A percentile compares a stretch with the other conserved stretches of the same genome.
Conservation (phyloP, 2,113 vertebrate genomes). For the Camelus dromedarius region DNA sequence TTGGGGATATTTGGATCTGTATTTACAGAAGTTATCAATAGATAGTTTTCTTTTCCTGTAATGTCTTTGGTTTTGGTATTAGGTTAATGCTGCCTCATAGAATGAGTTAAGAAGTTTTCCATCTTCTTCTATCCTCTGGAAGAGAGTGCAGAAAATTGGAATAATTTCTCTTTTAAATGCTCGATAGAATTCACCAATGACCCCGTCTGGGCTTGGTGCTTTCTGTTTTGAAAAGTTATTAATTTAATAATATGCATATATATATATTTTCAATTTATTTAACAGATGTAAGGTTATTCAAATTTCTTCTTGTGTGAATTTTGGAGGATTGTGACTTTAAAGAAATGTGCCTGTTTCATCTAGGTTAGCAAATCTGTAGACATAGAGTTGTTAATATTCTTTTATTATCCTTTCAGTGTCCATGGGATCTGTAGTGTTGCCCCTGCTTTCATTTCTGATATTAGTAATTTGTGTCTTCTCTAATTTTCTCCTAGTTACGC, state of each 20-base stretch:
- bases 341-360: neutral
- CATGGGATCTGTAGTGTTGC: no score
- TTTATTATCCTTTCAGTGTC: no score
- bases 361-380: neutral
- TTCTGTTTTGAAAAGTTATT: neutral
- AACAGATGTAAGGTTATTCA: neutral
- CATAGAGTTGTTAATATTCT: neutral
- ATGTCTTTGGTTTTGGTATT: neutral
- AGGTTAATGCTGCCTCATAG: neutral
- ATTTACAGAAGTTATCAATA: neutral
- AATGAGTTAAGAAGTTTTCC: neutral
- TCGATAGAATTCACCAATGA: neutral
- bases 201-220: neutral
- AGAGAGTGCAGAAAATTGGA: neutral
- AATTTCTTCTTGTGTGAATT: neutral
- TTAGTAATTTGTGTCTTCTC: neutral
- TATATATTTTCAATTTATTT: neutral
- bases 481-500: neutral
- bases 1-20: neutral
- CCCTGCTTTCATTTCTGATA: no score
- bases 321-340: neutral
- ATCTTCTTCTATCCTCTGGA: neutral
- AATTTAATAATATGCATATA: neutral
- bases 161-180: neutral
- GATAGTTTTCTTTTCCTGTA: neutral